Percentiles rank a stretch among this genome's conserved stretches.
Conservation (phyloP, 2,113 vertebrate genomes). For the Sylvietta virens region DNA sequence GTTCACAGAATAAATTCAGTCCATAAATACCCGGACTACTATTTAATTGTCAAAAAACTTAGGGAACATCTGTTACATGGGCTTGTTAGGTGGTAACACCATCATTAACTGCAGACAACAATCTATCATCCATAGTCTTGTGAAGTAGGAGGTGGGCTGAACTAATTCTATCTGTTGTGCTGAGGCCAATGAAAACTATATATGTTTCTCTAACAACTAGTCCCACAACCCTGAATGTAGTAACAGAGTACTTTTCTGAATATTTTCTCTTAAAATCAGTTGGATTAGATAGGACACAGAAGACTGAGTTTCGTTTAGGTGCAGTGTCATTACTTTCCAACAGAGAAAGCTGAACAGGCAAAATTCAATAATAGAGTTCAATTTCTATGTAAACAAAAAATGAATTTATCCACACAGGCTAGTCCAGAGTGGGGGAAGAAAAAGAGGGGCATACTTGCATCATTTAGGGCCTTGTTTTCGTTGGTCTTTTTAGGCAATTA, state of each 20-base stretch:
- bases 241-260: neutral
- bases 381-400: neutral
- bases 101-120: neutral
- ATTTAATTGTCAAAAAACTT: neutral
- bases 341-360: neutral
- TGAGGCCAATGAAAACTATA: neutral
- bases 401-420: neutral
- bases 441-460: neutral
- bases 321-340: neutral
- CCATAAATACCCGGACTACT: neutral
- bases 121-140: neutral
- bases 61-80: neutral
- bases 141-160: neutral
- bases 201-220: neutral
- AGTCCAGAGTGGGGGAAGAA: neutral
- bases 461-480: neutral
- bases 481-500: neutral
- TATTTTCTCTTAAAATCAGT: neutral
- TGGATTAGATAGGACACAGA: neutral
- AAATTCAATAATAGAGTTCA: neutral
- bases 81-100: neutral
- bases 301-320: neutral
- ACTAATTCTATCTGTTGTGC: neutral
- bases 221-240: neutral
- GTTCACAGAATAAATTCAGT: neutral